Evolutionary conservation across 53 echinoderm and acorn worm species (phyloP), one percentile per base, ranked within the genome.

Genomic region (Stichopus horrens): DNA sequence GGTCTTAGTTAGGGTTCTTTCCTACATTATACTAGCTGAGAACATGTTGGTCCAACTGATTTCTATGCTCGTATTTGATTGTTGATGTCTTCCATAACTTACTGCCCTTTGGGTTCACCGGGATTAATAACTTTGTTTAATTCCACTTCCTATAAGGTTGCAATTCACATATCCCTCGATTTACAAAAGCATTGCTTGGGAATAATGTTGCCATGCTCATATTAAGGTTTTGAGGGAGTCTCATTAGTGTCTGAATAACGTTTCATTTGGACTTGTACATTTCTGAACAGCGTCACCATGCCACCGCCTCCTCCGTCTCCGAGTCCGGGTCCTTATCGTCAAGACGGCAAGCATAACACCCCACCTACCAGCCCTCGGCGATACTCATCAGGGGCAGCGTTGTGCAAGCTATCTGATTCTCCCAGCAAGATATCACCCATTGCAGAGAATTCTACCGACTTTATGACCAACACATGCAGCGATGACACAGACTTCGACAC

Each of bases 331-430:
- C 71, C 18, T 68, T 68, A 68, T 68, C 71, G 71, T 63, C 63
- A 63, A 10, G 63, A 63, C 7, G 63, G 63, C 63, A 63, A 63
- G 63, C 63, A 63, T 16, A 76, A 76, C 76, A 76, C 76, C 76
- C 87, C 87, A 74, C 87, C 87, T 54, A 57, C 74, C 55, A 87
- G 87, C 19, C 87, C 87, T 53, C 55, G 87, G n/a, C 74, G 87
- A 18, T 87, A 23, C 53, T 87, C 87, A 19, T 74, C 87, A 2
- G 74, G 74, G 71, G 74, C 75, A 21, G 75, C 57, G 4, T 21
- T 87, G 22, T 55, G 74, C 53, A 54, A 73, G 58, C 18, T 74
- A 9, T 87, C 74, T 14, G 87, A 87, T 22, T 87, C 87, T 55
- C 87, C 87, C 54, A 87, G 54, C 54, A 87, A 74, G 74, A 87